phyloP scores from a whole-genome alignment of 1,140 invertebrate species.

The Telenomus remus region DNA sequence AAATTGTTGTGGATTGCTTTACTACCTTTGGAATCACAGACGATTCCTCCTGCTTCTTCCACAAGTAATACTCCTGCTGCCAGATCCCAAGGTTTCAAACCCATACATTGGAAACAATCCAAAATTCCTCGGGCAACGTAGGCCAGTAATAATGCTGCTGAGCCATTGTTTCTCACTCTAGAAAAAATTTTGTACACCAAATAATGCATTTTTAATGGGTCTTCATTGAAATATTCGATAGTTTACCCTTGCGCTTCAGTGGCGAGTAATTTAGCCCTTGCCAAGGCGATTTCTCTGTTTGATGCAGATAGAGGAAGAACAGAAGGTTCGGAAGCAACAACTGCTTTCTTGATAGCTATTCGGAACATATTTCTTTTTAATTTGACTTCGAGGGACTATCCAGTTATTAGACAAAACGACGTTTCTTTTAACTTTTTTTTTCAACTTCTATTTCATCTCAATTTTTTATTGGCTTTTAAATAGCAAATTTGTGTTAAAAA shows the following conservation, averaged over 20 bases:
- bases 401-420: too few relatives aligned
- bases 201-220: not conserved
- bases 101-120: constrained; percentile 82
- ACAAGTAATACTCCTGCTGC: constrained; percentile 82
- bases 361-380: constrained; percentile 20
- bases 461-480: too few relatives aligned
- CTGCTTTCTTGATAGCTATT: constrained; percentile 57
- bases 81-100: constrained; percentile 82
- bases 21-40: constrained; percentile 79
- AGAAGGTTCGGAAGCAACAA: constrained; percentile 56
- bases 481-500: too few relatives aligned
- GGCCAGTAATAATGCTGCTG: constrained; percentile 82
- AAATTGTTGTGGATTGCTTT: not conserved
- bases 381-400: too few relatives aligned
- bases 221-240: not conserved
- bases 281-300: constrained; percentile 46
- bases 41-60: constrained; percentile 84
- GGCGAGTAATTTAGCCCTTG: constrained; percentile 44
- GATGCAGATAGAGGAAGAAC: not conserved
- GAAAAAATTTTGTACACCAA: constrained; percentile 19
- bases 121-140: constrained; percentile 82
- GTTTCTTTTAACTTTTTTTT: too few relatives aligned
- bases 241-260: constrained; percentile 48
- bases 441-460: too few relatives aligned
- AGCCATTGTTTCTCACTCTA: constrained; percentile 83